Evolutionary conservation across 2,113 vertebrate genomes (phyloP).

Genomic region (Eretmochelys imbricata): DNA sequence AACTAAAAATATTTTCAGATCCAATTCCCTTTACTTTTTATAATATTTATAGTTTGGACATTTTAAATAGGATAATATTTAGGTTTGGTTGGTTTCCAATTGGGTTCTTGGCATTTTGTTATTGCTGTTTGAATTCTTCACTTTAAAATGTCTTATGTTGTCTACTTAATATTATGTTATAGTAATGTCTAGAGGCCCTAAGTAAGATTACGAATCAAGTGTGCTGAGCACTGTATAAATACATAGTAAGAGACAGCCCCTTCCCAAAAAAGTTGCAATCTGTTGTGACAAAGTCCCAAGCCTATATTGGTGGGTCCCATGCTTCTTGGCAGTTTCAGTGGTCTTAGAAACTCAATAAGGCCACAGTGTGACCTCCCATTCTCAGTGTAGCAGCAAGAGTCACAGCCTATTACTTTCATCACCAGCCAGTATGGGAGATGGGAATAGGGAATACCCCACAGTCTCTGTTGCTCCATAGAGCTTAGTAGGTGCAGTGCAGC

Average conservation of each 20-base stretch:
- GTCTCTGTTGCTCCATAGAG: no score
- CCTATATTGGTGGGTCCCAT: no score
- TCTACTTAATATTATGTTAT: background rate
- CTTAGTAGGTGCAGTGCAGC: no score
- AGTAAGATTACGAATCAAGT: background rate
- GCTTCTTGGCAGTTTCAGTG: no score
- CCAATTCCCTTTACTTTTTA: background rate
- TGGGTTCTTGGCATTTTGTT: accelerated
- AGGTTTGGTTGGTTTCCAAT: background rate
- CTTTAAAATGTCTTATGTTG: background rate
- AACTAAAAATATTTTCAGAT: background rate
- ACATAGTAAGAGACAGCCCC: background rate
- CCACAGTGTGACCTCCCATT: no score
- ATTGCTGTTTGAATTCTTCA: background rate
- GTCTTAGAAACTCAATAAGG: no score
- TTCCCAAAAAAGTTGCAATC: background rate
- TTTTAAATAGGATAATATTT: background rate
- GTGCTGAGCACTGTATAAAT: background rate
- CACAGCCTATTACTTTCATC: no score
- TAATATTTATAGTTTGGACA: background rate
- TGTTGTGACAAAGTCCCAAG: background rate
- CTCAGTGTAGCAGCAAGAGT: no score
- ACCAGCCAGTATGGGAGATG: no score
- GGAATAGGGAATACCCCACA: no score
- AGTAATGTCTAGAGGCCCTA: background rate